Evolutionary conservation across 1,140 invertebrate genomes (phyloP).

Genomic region (Tribolium madens): DNA sequence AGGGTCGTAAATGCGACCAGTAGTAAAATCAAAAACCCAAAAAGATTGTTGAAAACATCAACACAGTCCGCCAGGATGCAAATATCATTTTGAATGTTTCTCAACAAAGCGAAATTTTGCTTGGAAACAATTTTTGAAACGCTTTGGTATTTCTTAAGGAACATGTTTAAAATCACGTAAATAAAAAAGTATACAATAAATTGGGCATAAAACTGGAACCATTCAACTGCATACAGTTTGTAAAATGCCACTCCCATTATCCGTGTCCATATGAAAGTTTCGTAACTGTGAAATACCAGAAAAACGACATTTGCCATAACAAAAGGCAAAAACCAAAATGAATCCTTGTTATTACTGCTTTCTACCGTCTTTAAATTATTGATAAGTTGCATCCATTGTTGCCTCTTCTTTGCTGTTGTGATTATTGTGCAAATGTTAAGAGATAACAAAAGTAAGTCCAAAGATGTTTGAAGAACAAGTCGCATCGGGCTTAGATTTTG

Average conservation of each 20-base stretch:
- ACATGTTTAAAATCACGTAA: not conserved
- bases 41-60: not conserved
- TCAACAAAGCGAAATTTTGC: not conserved
- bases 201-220: not conserved
- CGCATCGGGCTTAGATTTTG: not conserved
- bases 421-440: not conserved
- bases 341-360: not conserved
- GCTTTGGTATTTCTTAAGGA: not conserved
- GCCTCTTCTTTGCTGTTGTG: not conserved
- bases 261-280: not conserved
- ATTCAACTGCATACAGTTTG: not conserved
- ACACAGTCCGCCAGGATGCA: not conserved
- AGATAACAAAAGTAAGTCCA: not conserved
- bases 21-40: not conserved
- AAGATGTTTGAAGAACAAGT: not conserved
- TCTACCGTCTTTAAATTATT: not conserved
- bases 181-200: conserved; percentile 1
- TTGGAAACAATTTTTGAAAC: not conserved
- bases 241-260: not conserved
- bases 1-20: not conserved
- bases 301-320: not conserved
- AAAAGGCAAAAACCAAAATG: not conserved
- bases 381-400: not conserved
- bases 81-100: not conserved
- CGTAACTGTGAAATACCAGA: not conserved